Evolutionary conservation across 2,113 vertebrate genomes (phyloP).

Genomic region (Halcyon malimbica): DNA sequence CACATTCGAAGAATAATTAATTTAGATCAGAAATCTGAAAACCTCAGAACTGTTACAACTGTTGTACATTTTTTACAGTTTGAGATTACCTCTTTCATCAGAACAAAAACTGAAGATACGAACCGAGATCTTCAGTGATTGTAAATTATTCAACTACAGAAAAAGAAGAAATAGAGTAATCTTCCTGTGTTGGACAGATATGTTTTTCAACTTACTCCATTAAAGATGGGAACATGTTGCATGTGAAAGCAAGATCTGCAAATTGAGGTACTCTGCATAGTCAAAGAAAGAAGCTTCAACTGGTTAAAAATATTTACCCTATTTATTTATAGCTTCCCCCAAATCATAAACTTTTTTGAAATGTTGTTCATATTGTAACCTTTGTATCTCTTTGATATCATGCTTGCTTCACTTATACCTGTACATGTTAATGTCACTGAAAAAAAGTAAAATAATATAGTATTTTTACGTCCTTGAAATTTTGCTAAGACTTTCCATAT

Average conservation of each 20-base stretch:
- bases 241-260: not conserved
- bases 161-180: not conserved
- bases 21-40: not conserved
- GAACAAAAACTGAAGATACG: not conserved
- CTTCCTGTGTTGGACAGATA: not conserved
- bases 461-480: not conserved
- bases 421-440: not conserved
- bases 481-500: not conserved
- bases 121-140: not conserved
- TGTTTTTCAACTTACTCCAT: not conserved
- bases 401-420: not conserved
- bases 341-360: not conserved
- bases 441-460: not conserved
- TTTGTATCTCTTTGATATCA: not conserved
- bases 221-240: not conserved
- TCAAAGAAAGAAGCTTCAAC: slow-evolving; percentile 8
- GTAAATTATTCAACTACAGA: not conserved
- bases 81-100: not conserved
- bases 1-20: not conserved
- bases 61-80: not conserved
- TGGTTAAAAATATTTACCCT: not conserved
- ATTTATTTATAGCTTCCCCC: slow-evolving; percentile 33
- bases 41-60: not conserved
- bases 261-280: not conserved
- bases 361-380: not conserved